Base-by-base conservation (phyloP, 2,113 vertebrate species). In the Ageneiosus marmoratus region DNA sequence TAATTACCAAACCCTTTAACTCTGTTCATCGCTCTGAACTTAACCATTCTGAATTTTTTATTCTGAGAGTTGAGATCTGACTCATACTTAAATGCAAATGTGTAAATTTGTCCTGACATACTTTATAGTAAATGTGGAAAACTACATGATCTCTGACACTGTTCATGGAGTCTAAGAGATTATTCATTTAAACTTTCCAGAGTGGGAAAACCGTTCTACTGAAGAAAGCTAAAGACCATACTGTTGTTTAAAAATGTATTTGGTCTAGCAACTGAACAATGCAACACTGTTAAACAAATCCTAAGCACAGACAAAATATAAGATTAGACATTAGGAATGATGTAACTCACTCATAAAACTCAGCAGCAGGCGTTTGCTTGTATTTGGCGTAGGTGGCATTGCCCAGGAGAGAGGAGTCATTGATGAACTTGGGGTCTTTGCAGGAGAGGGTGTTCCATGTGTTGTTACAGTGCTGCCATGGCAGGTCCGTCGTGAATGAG, bases 311-410 rank as follows among this genome's bases (percentile, higher is more conserved):
- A 51, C 1, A 20, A 73, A 18, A 11, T 37, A 20, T 32, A 41
- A 12, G 20, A 41, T 46, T 22, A 44, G 24, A 55, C 53, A 46
- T 51, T 56, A 60, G 4, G 44, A 84, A 62, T 46, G 29, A 32
- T 53, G 2, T 58, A 67, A 98, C 98, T 99, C 93, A 99, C 98
- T 98, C 97, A 55, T 98, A 98, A 91, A 96, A 99, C 92, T 99
- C 96, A 27, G 97, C 96, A 4, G 98, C 97, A 0, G 98, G 97
- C 0, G 98, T 99, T 87, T 94, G 94, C 92, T 98, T 99, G 91
- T 96, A 95, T 90, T 98, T 98, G 4, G 96, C 95, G 75, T 98
- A 98, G 83, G 95, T 93, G 50, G 95, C 96, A 46, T 96, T 95
- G 84, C 92, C 94, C 77, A 97, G 89, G n/a, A 93, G 4, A 0